These are phyloP conservation scores for Drosophila neocordata DNA, from an alignment of 1,140 invertebrate species.

Conservation along the genomic window DNA sequence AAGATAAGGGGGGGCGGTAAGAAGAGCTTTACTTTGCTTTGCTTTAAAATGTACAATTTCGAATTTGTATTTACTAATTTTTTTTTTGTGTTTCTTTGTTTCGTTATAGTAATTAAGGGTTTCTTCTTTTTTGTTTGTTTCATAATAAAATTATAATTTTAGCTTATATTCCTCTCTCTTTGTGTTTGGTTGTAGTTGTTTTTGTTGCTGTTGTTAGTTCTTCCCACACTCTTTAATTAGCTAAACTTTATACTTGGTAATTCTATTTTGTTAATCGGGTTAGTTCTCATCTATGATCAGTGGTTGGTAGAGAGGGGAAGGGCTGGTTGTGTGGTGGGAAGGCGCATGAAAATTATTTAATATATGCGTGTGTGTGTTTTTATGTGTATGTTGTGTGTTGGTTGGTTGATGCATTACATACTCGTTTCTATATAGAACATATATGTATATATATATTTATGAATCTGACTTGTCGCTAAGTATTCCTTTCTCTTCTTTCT, in stretches of 20 bases:
- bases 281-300: constrained; percentile 26
- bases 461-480: constrained; percentile 68
- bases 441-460: constrained; percentile 71
- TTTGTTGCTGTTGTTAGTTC: constrained; percentile 47
- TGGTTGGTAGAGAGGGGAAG: constrained; percentile 40
- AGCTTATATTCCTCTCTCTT: constrained; percentile 56
- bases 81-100: constrained; percentile 55
- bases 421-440: constrained; percentile 63
- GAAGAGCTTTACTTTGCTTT: constrained; percentile 29
- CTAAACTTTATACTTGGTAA: constrained; percentile 76
- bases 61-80: constrained; percentile 80
- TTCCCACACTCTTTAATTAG: constrained; percentile 69
- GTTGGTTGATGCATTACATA: constrained; percentile 61
- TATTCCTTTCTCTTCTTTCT: constrained; percentile 60
- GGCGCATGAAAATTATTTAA: constrained; percentile 62
- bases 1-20: background rate
- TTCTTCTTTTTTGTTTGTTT: constrained; percentile 45
- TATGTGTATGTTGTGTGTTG: constrained; percentile 46
- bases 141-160: constrained; percentile 72
- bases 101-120: constrained; percentile 70
- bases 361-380: constrained; percentile 42
- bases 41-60: constrained; percentile 78
- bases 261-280: constrained; percentile 62
- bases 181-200: constrained; percentile 54
- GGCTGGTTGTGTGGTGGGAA: constrained; percentile 32